Evolutionary conservation across 2,113 vertebrate genomes (phyloP).

Genomic region (Polypterus bichir): DNA sequence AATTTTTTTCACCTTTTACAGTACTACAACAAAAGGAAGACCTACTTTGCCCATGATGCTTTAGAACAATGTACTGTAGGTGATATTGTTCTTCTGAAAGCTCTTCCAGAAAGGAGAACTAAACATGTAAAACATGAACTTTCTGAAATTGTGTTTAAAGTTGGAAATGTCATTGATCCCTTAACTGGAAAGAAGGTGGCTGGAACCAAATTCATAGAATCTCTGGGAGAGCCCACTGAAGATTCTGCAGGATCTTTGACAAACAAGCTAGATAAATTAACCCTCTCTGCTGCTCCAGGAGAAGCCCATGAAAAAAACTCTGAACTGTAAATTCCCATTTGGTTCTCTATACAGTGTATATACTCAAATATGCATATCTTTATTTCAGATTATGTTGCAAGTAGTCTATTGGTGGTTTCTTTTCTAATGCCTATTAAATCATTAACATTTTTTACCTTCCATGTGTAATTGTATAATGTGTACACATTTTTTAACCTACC

Average conservation of each 20-base stretch:
- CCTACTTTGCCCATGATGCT: conserved; percentile 89
- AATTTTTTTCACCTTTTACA: conserved; percentile 29
- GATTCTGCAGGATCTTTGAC: conserved; percentile 37
- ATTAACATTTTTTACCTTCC: too few species aligned
- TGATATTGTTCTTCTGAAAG: conserved; percentile 85
- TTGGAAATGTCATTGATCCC: conserved; percentile 82
- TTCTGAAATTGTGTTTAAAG: conserved; percentile 81
- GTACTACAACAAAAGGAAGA: conserved; percentile 95
- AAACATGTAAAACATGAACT: conserved; percentile 93
- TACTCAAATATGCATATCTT: too few species aligned
- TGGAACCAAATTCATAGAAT: conserved; percentile 64
- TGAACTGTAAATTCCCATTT: not conserved
- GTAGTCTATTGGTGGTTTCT: too few species aligned
- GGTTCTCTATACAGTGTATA: too few species aligned
- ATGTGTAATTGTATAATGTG: too few species aligned
- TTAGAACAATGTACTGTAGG: conserved; percentile 74
- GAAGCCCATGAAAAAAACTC: conserved; percentile 9
- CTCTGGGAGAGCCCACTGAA: conserved; percentile 40
- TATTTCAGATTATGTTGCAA: too few species aligned
- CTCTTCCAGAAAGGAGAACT: conserved; percentile 61
- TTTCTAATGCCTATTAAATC: too few species aligned
- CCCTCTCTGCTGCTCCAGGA: conserved; percentile 36
- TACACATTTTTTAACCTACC: too few species aligned
- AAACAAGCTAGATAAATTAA: conserved; percentile 59
- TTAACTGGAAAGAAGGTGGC: conserved; percentile 75